Evolutionary conservation across 2,113 vertebrate species (phyloP).

Genomic region (Plestiodon gilberti): DNA sequence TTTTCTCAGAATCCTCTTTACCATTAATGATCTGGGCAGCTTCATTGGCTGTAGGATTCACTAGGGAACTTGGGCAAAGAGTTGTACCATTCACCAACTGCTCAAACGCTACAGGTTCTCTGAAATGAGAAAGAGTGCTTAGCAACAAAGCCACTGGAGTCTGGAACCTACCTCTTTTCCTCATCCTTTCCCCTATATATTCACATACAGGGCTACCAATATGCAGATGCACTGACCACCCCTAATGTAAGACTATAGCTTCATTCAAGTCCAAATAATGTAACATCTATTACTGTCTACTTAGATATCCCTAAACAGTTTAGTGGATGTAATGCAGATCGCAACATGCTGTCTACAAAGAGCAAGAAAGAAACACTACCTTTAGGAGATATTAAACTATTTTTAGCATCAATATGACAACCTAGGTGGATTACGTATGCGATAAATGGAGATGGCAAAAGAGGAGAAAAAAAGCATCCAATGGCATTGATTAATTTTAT

Average conservation of each 20-base stretch:
- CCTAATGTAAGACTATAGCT: not conserved
- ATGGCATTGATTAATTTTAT: too few species aligned
- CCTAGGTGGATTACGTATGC: too few species aligned
- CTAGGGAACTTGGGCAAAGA: slow-evolving; percentile 67
- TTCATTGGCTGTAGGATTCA: slow-evolving; percentile 78
- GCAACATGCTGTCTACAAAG: not conserved
- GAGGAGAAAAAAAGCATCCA: too few species aligned
- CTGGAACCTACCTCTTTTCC: too few species aligned
- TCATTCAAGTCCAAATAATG: not conserved
- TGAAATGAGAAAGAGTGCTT: not conserved
- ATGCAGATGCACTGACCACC: not conserved
- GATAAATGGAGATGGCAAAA: too few species aligned
- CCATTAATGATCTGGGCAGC: slow-evolving; percentile 76
- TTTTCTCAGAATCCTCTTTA: slow-evolving; percentile 64
- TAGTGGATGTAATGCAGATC: too few species aligned
- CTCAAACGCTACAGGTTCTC: not conserved
- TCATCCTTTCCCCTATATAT: not conserved
- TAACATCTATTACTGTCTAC: not conserved
- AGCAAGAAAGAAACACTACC: not conserved
- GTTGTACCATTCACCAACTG: slow-evolving; percentile 79
- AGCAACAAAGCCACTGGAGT: not conserved
- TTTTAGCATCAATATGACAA: too few species aligned
- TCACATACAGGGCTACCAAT: not conserved
- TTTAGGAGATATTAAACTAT: too few species aligned
- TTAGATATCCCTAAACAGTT: not conserved